Base-by-base conservation (phyloP, 2,888 invertebrate species). In the Sphecodes monilicornis region DNA sequence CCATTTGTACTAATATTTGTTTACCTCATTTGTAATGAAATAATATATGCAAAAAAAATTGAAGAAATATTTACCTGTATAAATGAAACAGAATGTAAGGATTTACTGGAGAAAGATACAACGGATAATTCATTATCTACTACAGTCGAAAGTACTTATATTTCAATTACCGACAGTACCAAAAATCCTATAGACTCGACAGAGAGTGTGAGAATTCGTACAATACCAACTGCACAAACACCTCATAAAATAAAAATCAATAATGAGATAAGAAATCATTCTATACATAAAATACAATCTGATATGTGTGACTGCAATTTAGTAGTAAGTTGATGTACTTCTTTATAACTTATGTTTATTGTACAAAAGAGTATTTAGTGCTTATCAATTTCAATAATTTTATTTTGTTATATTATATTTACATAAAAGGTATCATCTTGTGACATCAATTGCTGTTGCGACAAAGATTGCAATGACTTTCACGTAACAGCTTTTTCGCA, bases 401-500 rank as follows among this genome's bases (percentile, higher is more conserved):
- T 68, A 70, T 82, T 74, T n/a, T n/a, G n/a, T n/a, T n/a, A n/a
- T n/a, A n/a, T n/a, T n/a, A n/a, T n/a, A n/a, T n/a, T 76, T 36
- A 76, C 70, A 88, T 93, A 95, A 80, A 90, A 97, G 97, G 94
- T 95, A 73, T 95, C 95, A 89, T 95, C 95, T 57, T 98, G 98
- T 95, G 98, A 98, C 94, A 96, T 98, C 76, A 97, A 98, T 93
- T 98, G 98, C 93, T 98, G 98, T 93, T 98, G 98, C 94, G 98
- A 98, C 94, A 92, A 91, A 71, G 97, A 98, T 90, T 98, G 98
- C 92, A 95, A 96, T 16, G 94, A 95, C 41, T 95, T 95, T 76
- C 97, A 98, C 90, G 95, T 95, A 81, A 92, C 94, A 80, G 95
- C 96, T 3, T 97, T 98, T 94, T 95, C 96, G 29, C 93, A 95